Base-by-base conservation (phyloP, 2,113 vertebrate genomes). In the Nipponia nippon region DNA sequence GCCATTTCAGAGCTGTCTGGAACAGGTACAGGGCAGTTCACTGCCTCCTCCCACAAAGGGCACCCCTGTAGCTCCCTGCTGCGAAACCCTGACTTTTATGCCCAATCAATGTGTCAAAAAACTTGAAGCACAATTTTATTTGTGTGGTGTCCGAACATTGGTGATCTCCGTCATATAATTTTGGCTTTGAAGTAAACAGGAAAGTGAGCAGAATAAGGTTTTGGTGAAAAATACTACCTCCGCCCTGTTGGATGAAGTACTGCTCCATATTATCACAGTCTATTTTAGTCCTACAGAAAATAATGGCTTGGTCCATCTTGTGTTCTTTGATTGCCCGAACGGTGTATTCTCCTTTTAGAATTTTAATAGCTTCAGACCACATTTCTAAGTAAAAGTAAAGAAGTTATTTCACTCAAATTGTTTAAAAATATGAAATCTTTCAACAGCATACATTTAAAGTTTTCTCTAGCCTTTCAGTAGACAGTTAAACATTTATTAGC, bases 211-310 rank as follows among this genome's bases (percentile, higher is more conserved):
- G 58, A 91, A 18, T 32, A 79, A 46, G 15, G 15, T 5, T 75
- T 27, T 42, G 0, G 6, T 40, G 44, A 67, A 46, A 90, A 75
- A 73, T 59, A 55, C 72, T 97, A 99, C 99, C 99, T 98, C 99
- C 99, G 9, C 99, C 99, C 87, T 99, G 99, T 19, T 99, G 99
- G 79, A 99, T 98, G n/a, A 99, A 99, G 95, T 99, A 98, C 79
- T 99, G 99, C 90, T 99, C 99, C 99, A 99, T 98, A 96, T 99
- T 99, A 97, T 99, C 99, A 83, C 99, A 99, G 97, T 99, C 99
- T 21, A 99, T 99, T 98, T 99, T 99, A 86, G 99, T 99, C 90
- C 99, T 98, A 94, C 99, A 99, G 98, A 99, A 99, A 94, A 99
- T 95, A 93, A 99, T 99, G 62, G 99, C 99, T 98, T 99, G 99